Evolutionary conservation across 2,113 vertebrate genomes (phyloP).

Genomic region (Dryoscopus gambensis): DNA sequence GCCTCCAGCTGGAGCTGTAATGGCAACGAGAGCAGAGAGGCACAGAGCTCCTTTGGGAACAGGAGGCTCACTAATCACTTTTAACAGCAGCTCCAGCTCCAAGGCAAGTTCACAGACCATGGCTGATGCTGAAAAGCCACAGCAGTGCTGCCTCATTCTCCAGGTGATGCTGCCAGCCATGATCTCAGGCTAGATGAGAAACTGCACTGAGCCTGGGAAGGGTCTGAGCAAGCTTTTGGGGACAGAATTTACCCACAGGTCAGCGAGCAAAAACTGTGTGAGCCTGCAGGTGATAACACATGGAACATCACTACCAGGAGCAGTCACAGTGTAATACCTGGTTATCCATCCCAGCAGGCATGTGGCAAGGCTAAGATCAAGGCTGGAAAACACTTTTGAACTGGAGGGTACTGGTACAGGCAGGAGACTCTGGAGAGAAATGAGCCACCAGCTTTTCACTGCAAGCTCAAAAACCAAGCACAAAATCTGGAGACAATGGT

Average conservation of each 20-base stretch:
- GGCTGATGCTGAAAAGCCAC: neutral
- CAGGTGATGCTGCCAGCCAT: rapidly evolving
- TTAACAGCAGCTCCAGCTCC: neutral
- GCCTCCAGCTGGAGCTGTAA: neutral
- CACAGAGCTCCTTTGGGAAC: neutral
- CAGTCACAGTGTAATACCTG: neutral
- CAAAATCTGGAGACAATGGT: neutral
- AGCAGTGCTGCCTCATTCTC: rapidly evolving
- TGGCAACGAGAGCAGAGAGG: neutral
- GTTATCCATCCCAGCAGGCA: neutral
- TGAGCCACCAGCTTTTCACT: neutral
- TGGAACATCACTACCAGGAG: neutral
- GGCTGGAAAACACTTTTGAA: neutral
- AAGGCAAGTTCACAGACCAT: neutral
- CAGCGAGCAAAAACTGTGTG: rapidly evolving
- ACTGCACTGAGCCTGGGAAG: rapidly evolving
- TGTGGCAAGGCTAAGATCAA: rapidly evolving
- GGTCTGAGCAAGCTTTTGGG: neutral
- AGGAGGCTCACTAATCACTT: neutral
- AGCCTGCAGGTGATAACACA: neutral
- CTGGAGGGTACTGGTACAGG: neutral
- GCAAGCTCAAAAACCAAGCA: neutral
- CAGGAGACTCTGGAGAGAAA: neutral
- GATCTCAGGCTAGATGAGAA: neutral
- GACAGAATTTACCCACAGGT: neutral